A percentile compares a stretch with the other conserved stretches of the same genome.
These are phyloP conservation scores for Acanthisitta chloris DNA, from an alignment of 2,113 vertebrate species.

Conservation along the genomic window DNA sequence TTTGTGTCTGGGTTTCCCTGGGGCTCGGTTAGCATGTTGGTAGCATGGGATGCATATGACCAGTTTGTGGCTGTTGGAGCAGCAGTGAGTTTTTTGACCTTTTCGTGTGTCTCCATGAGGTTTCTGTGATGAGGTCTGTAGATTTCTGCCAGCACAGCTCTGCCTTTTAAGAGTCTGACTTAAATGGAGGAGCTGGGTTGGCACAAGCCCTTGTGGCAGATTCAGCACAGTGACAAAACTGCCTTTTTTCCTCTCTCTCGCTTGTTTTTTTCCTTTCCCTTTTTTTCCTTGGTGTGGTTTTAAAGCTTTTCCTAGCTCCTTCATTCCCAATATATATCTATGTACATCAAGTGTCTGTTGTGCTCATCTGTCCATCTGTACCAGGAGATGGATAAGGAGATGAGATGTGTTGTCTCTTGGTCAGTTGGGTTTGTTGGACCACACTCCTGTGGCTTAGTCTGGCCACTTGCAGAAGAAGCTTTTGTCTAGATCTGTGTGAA, in stretches of 20 bases:
- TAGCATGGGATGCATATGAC: neutral
- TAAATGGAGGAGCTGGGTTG: slow-evolving; percentile 37
- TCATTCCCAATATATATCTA: neutral
- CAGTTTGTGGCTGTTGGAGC: neutral
- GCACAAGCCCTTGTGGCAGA: neutral
- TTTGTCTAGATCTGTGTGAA: neutral
- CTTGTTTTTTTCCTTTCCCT: accelerated
- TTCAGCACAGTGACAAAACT: neutral
- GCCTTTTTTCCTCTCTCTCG: neutral
- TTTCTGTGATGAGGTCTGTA: neutral
- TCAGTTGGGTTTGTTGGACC: neutral
- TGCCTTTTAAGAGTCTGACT: slow-evolving; percentile 52
- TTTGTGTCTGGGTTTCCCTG: neutral
- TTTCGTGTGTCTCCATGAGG: slow-evolving; percentile 10
- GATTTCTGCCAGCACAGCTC: slow-evolving; percentile 26
- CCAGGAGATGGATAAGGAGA: neutral
- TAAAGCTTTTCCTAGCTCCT: neutral
- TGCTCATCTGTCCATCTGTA: neutral
- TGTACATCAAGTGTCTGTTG: neutral
- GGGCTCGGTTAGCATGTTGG: neutral
- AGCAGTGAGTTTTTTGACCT: slow-evolving; percentile 7
- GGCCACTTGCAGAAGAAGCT: neutral
- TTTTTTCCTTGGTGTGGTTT: neutral
- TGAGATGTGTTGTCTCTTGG: neutral
- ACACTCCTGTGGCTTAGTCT: neutral